Evolutionary conservation across 2,113 vertebrate genomes (phyloP).

Genomic region (Aldabrachelys gigantea): DNA sequence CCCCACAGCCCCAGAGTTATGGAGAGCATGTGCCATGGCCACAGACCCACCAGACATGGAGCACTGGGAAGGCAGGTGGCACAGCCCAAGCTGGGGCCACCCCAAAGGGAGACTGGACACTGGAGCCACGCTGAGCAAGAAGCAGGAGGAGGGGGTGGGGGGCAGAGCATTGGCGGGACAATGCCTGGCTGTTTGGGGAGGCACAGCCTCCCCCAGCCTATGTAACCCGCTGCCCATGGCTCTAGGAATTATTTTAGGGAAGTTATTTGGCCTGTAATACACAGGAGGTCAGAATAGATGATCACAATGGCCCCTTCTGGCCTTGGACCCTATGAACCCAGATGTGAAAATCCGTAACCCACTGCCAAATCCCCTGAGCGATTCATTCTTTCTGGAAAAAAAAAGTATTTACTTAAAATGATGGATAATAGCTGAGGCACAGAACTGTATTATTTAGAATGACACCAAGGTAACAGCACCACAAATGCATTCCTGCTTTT

Average conservation of each 20-base stretch:
- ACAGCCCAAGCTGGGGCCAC: too few species aligned
- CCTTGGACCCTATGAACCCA: background rate
- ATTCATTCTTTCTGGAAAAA: background rate
- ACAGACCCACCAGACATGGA: too few species aligned
- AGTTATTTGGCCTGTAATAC: background rate
- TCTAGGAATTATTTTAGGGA: background rate
- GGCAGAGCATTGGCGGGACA: too few species aligned
- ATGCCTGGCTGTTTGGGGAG: too few species aligned
- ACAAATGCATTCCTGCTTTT: conserved; percentile 77
- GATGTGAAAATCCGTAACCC: background rate
- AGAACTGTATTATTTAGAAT: conserved; percentile 73
- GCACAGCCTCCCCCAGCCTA: too few species aligned
- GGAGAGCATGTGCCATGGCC: too few species aligned
- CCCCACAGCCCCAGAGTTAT: too few species aligned
- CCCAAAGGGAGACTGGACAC: too few species aligned
- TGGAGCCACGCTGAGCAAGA: too few species aligned
- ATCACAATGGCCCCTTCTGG: background rate
- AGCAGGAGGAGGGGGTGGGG: too few species aligned
- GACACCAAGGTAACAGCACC: conserved; percentile 71
- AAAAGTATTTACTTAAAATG: conserved; percentile 31
- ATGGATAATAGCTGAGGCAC: conserved; percentile 35
- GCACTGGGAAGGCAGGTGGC: too few species aligned
- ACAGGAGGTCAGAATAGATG: background rate
- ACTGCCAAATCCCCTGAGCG: background rate
- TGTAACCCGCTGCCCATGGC: too few species aligned